A percentile compares a stretch with the other conserved stretches of the same genome.
Evolutionary conservation across 2,888 invertebrate genomes (phyloP).

Genomic region (Troilus luridus): DNA sequence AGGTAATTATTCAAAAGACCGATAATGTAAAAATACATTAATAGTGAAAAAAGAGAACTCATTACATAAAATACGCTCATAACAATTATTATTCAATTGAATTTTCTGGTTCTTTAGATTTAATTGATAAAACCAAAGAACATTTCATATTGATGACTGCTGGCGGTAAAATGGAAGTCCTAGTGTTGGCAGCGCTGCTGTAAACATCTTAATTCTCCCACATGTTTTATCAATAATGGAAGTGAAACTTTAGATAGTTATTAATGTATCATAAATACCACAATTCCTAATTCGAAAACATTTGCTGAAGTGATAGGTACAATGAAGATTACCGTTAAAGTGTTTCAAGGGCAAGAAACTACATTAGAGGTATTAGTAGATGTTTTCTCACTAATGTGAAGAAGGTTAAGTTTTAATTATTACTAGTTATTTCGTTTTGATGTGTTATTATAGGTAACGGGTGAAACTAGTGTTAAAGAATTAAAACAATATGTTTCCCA

Average conservation of each 20-base stretch:
- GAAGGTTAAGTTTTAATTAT: conserved; percentile 21
- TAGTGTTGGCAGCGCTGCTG: conserved; percentile 56
- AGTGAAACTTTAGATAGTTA: conserved; percentile 55
- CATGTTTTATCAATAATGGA: conserved; percentile 60
- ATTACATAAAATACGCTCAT: neutral
- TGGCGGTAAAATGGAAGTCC: conserved; percentile 2
- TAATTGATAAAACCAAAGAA: neutral
- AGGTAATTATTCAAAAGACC: neutral
- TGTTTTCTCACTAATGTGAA: conserved; percentile 20
- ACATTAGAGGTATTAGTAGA: conserved; percentile 64
- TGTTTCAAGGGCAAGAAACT: conserved; percentile 66
- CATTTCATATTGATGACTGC: neutral
- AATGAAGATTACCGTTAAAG: conserved; percentile 66
- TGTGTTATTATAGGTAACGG: conserved; percentile 67
- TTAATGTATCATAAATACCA: conserved; percentile 55
- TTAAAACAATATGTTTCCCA: conserved; percentile 79
- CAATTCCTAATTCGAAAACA: neutral
- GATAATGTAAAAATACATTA: neutral
- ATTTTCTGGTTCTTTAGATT: neutral
- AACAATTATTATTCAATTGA: neutral
- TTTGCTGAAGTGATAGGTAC: conserved; percentile 49
- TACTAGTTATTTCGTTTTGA: conserved; percentile 15
- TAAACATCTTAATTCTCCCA: conserved; percentile 59
- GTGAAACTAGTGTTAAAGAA: conserved; percentile 74
- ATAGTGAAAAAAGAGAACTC: neutral